phyloP scores from a whole-genome alignment of 2,888 invertebrate species.

The Plutella xylostella region DNA sequence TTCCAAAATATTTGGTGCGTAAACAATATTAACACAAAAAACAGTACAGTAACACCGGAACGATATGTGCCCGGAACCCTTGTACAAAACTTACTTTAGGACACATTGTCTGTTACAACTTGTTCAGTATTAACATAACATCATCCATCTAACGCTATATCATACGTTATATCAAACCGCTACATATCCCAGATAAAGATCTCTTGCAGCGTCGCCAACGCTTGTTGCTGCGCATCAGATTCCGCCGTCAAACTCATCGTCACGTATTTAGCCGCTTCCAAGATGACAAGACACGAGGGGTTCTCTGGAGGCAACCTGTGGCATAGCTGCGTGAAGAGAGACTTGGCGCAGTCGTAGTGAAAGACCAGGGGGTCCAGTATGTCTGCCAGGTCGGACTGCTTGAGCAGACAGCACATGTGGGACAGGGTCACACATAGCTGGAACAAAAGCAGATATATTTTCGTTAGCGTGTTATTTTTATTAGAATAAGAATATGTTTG shows the following conservation, averaged over 20 bases:
- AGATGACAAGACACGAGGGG: conserved; percentile 45
- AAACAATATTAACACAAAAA: too few species aligned
- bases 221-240: conserved; percentile 41
- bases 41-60: too few species aligned
- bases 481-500: too few species aligned
- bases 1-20: too few species aligned
- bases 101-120: too few species aligned
- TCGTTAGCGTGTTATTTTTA: too few species aligned
- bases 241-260: conserved; percentile 45
- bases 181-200: conserved; percentile 60
- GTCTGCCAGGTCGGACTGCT: conserved; percentile 66
- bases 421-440: conserved; percentile 81
- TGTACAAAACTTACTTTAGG: too few species aligned
- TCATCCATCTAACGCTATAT: too few species aligned
- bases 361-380: conserved; percentile 62
- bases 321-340: conserved; percentile 44
- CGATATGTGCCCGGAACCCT: too few species aligned
- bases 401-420: conserved; percentile 74
- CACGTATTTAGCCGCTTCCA: conserved; percentile 60
- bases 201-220: conserved; percentile 52
- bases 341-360: conserved; percentile 52
- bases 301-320: conserved; percentile 54
- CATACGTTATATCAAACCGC: too few species aligned
- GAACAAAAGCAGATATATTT: conserved; percentile 30
- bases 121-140: too few species aligned